Evolutionary conservation across 2,113 vertebrate species (phyloP), one percentile per base, ranked within the genome.

Genomic region (Zosterops pallidus): DNA sequence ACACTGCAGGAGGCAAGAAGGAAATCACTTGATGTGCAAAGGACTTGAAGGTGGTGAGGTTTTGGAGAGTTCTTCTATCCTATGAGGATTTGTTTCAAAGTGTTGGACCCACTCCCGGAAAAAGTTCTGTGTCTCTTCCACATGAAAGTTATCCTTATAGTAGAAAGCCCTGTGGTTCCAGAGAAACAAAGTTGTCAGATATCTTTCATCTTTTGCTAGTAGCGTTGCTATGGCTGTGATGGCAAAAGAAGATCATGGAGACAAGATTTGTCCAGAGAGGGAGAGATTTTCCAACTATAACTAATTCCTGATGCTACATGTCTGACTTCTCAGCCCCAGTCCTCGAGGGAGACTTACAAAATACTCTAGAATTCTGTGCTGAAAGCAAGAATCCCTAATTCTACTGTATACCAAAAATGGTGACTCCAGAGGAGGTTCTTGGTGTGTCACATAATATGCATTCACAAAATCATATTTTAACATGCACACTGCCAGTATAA

Each of bases 81-180:
- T 89, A 23, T n/a, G 71, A 93, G 56, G 71, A 93, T 93, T 97
- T 92, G 76, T 95, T 96, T 97, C 94, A 93, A 95, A 96, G 91
- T 78, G n/a, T 91, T 93, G 95, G 95, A 95, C 31, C 23, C 44
- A 56, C 19, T 97, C 92, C 94, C 0, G 20, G 96, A 96, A 94
- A 97, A 96, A 59, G 56, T 92, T 94, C 84, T 81, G 71, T 89
- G 80, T 83, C 76, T 94, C 79, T 92, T 90, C 80, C 83, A 93
- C 92, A 86, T 94, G 83, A 93, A 96, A 96, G 86, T 90, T 96
- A 81, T 78, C 59, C 90, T 83, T 92, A 92, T 56, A 75, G 83
- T 59, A 96, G 83, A 92, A 93, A 89, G 64, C 76, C 86, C 91
- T 94, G 76, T 83, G 86, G 83, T 97, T 94, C 90, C 92, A 86